phyloP scores from a whole-genome alignment of 2,113 vertebrate species.

The Chiloscyllium plagiosum region DNA sequence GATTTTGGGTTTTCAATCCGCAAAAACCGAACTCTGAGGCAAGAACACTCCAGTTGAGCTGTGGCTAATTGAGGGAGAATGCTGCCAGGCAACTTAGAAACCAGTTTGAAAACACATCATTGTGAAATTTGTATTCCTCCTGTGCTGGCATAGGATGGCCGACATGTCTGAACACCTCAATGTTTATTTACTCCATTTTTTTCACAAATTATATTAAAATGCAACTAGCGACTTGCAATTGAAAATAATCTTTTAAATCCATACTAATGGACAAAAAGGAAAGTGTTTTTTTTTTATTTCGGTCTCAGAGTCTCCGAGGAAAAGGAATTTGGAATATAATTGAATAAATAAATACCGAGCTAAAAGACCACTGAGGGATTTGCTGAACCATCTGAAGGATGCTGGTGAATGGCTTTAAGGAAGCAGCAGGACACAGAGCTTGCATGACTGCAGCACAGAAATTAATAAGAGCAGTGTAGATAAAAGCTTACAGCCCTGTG shows the following conservation, averaged over 20 bases:
- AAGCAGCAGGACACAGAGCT: background rate
- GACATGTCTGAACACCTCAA: background rate
- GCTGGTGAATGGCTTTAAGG: background rate
- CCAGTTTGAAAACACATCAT: background rate
- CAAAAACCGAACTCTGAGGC: background rate
- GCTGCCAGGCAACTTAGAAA: background rate
- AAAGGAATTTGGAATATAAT: constrained; percentile 9
- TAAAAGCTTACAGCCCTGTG: background rate
- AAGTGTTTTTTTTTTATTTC: background rate
- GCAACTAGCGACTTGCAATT: background rate
- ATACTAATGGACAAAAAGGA: background rate
- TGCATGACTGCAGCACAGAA: background rate
- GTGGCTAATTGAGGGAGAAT: background rate
- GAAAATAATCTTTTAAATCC: background rate
- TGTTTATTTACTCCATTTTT: background rate
- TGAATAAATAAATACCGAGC: background rate
- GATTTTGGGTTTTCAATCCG: background rate
- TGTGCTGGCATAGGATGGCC: background rate
- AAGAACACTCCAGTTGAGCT: background rate
- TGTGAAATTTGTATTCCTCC: background rate
- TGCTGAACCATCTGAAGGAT: background rate
- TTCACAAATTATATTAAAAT: background rate
- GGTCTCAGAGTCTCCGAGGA: background rate
- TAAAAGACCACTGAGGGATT: background rate
- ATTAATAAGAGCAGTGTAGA: background rate